Base-by-base conservation (phyloP, 2,113 vertebrate genomes). In the Eonycteris spelaea region DNA sequence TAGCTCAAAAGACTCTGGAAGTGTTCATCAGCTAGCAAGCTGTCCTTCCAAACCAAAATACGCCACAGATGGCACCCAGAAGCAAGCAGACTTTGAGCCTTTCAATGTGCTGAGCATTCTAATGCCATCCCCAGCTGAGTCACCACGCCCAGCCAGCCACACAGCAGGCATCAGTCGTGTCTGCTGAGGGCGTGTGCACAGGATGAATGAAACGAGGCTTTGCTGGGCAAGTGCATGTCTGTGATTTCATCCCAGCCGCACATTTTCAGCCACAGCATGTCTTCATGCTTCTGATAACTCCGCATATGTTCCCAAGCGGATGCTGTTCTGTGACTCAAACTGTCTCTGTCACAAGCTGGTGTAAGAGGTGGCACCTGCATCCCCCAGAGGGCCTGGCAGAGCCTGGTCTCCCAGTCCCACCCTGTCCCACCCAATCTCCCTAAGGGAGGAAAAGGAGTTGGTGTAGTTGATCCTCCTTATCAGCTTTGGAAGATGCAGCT, bases 1-100 rank as follows among this genome's bases (percentile, higher is more conserved):
- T 86, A 63, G 71, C 75, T 90, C 67, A 45, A 84, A 91, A 86
- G 74, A 85, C 63, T 90, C 24, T 75, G 61, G 16, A 94, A 86
- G 55, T 79, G 70, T 83, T 96, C 74, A 87, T 55, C 55, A 95
- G 91, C 48, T 61, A 94, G 82, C 48, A 88, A 94, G 93, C 91
- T 73, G 43, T 61, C 74, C 35, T 94, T 63, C 51, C 89, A 94
- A 94, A 86, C 79, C 24, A 45, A 94, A 89, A 90, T 73, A 92
- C 0, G 8, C 73, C 82, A 83, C 86, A 96, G 57, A 84, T 53
- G 61, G 91, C 84, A 82, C 35, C 70, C 40, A 90, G 65, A 86
- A 90, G 80, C 70, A 80, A 63, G 61, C 79, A 83, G 57, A 40
- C 89, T 73, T 77, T 2, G 24, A 51, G 77, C 19, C 82, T 84